Evolutionary conservation across 2,888 invertebrate genomes (phyloP).

Genomic region (Agonopterix heracliana): DNA sequence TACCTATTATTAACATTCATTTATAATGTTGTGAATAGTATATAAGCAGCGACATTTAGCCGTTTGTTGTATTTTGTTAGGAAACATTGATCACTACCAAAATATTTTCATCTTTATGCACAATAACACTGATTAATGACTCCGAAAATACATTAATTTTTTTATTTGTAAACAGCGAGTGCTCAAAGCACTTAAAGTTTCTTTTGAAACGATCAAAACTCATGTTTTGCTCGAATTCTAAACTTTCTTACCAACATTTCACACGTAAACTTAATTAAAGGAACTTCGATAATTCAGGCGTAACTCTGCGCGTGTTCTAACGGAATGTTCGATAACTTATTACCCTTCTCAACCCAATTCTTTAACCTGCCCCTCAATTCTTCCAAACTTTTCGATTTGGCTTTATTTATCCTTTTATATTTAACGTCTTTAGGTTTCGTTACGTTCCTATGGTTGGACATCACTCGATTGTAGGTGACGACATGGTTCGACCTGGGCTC

Average conservation of each 20-base stretch:
- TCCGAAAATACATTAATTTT: too few species aligned
- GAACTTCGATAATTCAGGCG: slow-evolving; percentile 64
- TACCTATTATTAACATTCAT: too few species aligned
- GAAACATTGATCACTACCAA: too few species aligned
- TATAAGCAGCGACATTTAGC: too few species aligned
- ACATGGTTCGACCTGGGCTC: slow-evolving; percentile 74
- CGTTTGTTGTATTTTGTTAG: too few species aligned
- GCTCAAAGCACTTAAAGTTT: too few species aligned
- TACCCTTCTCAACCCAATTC: slow-evolving; percentile 90
- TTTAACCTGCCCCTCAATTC: slow-evolving; percentile 88
- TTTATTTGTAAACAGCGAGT: too few species aligned
- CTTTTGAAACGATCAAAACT: not conserved
- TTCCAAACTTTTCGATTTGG: slow-evolving; percentile 91
- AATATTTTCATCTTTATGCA: too few species aligned
- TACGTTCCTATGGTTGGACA: slow-evolving; percentile 93
- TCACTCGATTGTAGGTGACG: slow-evolving; percentile 88
- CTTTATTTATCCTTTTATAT: slow-evolving; percentile 93
- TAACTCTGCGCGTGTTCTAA: slow-evolving; percentile 81
- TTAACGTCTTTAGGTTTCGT: slow-evolving; percentile 94
- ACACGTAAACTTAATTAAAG: slow-evolving; percentile 33
- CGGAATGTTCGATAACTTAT: slow-evolving; percentile 79
- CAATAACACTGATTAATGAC: too few species aligned
- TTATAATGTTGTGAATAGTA: too few species aligned
- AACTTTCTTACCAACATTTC: slow-evolving; percentile 4
- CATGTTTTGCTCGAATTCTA: not conserved